These are phyloP conservation scores for Dynastes tityus DNA, from an alignment of 2,888 invertebrate species.

Conservation along the genomic window DNA sequence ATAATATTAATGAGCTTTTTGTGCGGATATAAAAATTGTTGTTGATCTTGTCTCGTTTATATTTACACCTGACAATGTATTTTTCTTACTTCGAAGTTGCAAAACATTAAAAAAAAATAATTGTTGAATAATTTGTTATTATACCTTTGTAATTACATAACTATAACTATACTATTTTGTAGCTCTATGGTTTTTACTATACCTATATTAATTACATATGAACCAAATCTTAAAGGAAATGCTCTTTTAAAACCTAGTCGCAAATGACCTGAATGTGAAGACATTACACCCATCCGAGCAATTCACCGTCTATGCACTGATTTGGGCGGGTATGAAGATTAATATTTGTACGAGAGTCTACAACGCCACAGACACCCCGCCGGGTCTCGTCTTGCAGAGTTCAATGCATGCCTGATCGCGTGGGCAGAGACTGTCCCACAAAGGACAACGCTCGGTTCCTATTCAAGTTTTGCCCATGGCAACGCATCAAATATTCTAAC, in stretches of 20 bases:
- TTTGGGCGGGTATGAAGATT: constrained; percentile 23
- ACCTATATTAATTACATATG: background rate
- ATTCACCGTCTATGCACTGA: constrained; percentile 14
- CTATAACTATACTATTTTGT: background rate
- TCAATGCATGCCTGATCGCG: constrained; percentile 33
- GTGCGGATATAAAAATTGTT: background rate
- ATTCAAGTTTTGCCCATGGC: constrained; percentile 9
- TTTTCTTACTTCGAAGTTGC: background rate
- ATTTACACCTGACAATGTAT: background rate
- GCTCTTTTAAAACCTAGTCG: background rate
- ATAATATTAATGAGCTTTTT: background rate
- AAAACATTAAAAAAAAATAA: background rate
- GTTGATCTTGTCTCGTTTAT: background rate
- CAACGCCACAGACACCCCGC: constrained; percentile 5
- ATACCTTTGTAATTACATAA: background rate
- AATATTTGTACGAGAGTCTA: constrained; percentile 1
- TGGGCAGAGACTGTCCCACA: constrained; percentile 27
- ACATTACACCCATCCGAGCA: background rate
- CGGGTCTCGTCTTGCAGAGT: constrained; percentile 15
- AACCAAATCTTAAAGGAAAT: background rate
- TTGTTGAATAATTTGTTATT: background rate
- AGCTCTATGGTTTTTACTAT: too few species aligned
- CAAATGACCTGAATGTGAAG: background rate
- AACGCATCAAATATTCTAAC: background rate
- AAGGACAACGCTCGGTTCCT: constrained; percentile 37